phyloP scores from a whole-genome alignment of 2,888 invertebrate species.

The Erpobdella octoculata region DNA sequence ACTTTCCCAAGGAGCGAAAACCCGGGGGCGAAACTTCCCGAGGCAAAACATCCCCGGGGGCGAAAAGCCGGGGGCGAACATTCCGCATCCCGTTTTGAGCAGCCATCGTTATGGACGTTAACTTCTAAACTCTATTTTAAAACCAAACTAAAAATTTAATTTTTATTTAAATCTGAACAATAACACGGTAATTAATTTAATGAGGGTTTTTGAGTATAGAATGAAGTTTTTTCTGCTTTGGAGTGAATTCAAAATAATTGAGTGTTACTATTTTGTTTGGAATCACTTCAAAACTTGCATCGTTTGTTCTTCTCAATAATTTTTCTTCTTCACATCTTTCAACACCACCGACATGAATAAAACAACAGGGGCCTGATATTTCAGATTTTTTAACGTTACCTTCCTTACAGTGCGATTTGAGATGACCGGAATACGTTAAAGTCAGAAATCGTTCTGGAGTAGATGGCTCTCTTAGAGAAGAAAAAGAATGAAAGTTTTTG shows the following conservation, averaged over 20 bases:
- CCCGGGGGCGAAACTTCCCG: too few species aligned
- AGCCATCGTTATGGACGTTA: too few species aligned
- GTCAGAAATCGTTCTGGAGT: neutral
- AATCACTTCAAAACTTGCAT: slow-evolving; percentile 10
- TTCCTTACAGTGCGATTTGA: neutral
- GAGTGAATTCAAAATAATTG: slow-evolving; percentile 24
- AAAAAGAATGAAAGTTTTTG: neutral
- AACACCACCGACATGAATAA: slow-evolving; percentile 20
- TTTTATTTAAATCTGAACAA: too few species aligned
- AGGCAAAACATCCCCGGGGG: too few species aligned
- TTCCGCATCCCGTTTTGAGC: too few species aligned
- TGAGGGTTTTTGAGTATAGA: slow-evolving; percentile 24
- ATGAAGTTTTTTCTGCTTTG: slow-evolving; percentile 19
- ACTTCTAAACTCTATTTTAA: too few species aligned
- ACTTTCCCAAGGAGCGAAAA: too few species aligned
- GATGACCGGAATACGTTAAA: neutral
- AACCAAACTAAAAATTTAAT: too few species aligned
- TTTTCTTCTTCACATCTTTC: neutral
- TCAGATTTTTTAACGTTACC: slow-evolving; percentile 13
- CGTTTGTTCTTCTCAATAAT: neutral
- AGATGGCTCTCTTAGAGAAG: neutral
- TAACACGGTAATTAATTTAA: too few species aligned
- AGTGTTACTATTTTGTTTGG: slow-evolving; percentile 22
- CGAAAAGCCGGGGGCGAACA: too few species aligned
- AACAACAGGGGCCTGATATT: slow-evolving; percentile 23